These are phyloP conservation scores for Brenthis daphne DNA, from an alignment of 2,888 invertebrate genomes.

Conservation along the genomic window DNA sequence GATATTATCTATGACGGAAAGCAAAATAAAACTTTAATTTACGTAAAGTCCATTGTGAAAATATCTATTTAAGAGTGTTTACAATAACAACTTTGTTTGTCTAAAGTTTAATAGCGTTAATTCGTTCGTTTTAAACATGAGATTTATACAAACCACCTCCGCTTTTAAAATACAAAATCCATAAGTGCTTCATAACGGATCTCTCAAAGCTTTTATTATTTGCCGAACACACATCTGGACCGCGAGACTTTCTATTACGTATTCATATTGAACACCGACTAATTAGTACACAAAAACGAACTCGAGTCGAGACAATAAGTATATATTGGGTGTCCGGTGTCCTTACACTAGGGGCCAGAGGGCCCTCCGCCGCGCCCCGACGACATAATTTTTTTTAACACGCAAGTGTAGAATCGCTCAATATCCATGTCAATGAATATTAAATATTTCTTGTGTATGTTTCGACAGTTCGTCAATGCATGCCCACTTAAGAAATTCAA, in stretches of 20 bases:
- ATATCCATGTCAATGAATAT: slow-evolving; percentile 70
- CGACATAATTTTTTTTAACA: slow-evolving; percentile 57
- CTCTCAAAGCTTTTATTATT: slow-evolving; percentile 70
- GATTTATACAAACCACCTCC: slow-evolving; percentile 62
- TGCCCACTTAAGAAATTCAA: slow-evolving; percentile 80
- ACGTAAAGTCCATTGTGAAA: slow-evolving; percentile 9
- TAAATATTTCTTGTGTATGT: slow-evolving; percentile 71
- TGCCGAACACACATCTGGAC: slow-evolving; percentile 75
- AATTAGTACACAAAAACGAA: slow-evolving; percentile 81
- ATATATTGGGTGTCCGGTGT: slow-evolving; percentile 56
- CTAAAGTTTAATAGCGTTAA: slow-evolving; percentile 35
- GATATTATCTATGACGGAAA: slow-evolving; percentile 7
- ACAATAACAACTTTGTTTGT: slow-evolving; percentile 21
- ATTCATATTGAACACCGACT: slow-evolving; percentile 79
- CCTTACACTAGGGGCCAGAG: slow-evolving; percentile 53
- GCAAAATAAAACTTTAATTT: slow-evolving; percentile 1
- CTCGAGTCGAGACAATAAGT: slow-evolving; percentile 70
- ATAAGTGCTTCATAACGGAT: slow-evolving; percentile 67
- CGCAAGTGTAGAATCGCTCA: slow-evolving; percentile 50
- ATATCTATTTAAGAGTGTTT: slow-evolving; percentile 18
- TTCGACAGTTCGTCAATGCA: slow-evolving; percentile 75
- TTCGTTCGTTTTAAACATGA: slow-evolving; percentile 33
- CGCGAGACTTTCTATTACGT: slow-evolving; percentile 77
- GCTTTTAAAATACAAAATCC: slow-evolving; percentile 53
- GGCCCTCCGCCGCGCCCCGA: slow-evolving; percentile 44